Evolutionary conservation across 2,797 vertebrate genomes (phyloP), one percentile per base, ranked within the genome.

Genomic region (Periparus ater): DNA sequence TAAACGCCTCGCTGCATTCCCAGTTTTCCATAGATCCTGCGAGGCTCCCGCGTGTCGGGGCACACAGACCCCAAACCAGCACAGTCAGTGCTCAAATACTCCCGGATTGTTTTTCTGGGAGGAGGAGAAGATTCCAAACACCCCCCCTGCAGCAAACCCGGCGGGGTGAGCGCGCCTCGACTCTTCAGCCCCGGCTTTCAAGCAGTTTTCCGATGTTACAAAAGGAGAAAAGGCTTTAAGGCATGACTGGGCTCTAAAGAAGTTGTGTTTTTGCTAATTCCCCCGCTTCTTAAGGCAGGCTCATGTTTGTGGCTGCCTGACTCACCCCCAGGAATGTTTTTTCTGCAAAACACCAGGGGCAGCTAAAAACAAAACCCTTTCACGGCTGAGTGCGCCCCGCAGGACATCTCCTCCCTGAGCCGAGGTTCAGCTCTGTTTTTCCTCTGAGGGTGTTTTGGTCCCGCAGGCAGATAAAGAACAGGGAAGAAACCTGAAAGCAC

Each of bases 271-370:
- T 80, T 71, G 67, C 42, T 71, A 15, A 42, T 85, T 57, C 48
- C 54, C 22, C 50, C 0, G 1, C 8, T 78, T 74, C 70, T 75
- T 30, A 70, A 73, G 75, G 54, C 81, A 83, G 66, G 29, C n/a
- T 91, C 89, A 47, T 63, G 74, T 17, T 48, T 75, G 73, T 0
- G 23, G 78, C 68, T 60, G 68, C 54, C 79, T 89, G 89, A 95
- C 63, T 95, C 93, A 95, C 25, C 42, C 42, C 81, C 53, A 47
- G 57, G 90, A 96, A 91, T 90, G 83, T 71, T 95, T 90, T 40
- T 77, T 67, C 44, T 91, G 79, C 82, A 70, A 40, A 88, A 83
- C 85, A 62, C 19, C 2, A 3, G 3, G 3, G 40, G 62, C 54
- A 61, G 50, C 51, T 63, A n/a, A 87, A 44, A 62, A 58, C 45